Conservation (phyloP, 2,113 vertebrate species). For the Tursiops truncatus region DNA sequence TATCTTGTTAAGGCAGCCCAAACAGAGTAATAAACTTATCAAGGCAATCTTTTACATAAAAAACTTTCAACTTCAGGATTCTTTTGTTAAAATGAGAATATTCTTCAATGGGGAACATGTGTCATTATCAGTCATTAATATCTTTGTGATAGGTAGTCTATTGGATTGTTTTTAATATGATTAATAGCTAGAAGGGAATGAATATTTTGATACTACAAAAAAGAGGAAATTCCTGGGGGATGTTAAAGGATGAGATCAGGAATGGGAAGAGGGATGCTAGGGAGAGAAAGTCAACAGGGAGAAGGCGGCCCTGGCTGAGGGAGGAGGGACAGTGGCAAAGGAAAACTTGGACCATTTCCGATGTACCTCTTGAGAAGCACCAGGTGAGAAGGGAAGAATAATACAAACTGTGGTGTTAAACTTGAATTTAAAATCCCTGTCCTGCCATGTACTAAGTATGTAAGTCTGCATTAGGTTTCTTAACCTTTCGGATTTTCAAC, state of each 20-base stretch:
- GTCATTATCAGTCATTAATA: neutral
- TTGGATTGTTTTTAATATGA: neutral
- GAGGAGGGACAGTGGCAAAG: fast-evolving
- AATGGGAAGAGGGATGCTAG: neutral
- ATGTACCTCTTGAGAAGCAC: neutral
- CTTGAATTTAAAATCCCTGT: neutral
- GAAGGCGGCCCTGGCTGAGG: fast-evolving
- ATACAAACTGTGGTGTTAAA: neutral
- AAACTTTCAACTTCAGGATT: neutral
- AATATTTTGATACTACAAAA: neutral
- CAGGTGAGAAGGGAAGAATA: neutral
- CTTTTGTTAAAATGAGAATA: neutral
- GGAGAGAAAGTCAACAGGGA: neutral
- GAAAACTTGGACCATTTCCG: neutral
- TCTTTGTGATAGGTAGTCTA: neutral
- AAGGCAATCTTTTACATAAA: neutral
- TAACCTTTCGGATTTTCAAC: neutral
- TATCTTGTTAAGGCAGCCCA: neutral
- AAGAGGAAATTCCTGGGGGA: neutral
- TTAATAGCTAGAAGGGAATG: neutral
- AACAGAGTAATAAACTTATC: neutral
- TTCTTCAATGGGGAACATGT: neutral
- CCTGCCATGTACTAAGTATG: neutral
- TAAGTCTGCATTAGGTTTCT: neutral
- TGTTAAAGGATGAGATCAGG: neutral